Conservation (phyloP, 2,888 invertebrate species). For the Bhutanitis thaidina region DNA sequence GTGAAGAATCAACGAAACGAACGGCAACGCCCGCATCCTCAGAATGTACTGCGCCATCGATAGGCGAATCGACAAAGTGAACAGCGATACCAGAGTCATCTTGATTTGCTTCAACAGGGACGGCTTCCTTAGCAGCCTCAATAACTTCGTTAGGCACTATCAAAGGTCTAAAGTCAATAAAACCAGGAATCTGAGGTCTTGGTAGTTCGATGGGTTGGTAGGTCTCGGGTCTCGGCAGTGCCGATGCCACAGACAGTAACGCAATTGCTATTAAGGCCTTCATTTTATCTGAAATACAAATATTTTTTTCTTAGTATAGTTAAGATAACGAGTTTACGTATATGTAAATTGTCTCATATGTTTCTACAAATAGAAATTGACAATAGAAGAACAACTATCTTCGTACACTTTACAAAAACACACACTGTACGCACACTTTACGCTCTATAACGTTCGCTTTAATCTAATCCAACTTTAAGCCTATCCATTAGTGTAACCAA, state of each 20-base stretch:
- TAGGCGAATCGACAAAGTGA: neutral
- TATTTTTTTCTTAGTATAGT: neutral
- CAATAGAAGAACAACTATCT: too few species aligned
- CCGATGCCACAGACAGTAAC: constrained; percentile 45
- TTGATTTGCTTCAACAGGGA: neutral
- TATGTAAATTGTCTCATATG: too few species aligned
- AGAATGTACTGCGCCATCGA: too few species aligned
- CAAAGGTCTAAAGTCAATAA: constrained; percentile 24
- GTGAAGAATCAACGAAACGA: neutral
- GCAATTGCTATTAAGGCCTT: constrained; percentile 50
- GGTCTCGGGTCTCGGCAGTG: constrained; percentile 30
- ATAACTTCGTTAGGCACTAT: constrained; percentile 30
- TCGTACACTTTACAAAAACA: too few species aligned
- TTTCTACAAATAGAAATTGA: too few species aligned
- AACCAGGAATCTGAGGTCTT: constrained; percentile 17
- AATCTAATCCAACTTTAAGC: too few species aligned
- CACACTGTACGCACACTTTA: too few species aligned
- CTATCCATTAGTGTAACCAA: too few species aligned
- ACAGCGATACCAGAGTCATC: constrained; percentile 3
- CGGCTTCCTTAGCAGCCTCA: constrained; percentile 9
- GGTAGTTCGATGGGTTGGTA: constrained; percentile 21
- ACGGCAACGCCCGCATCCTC: too few species aligned
- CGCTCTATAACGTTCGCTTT: too few species aligned
- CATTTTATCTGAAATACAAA: constrained; percentile 49
- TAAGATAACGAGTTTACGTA: too few species aligned